phyloP scores from a whole-genome alignment of 2,888 invertebrate species.

The Caenorhabditis afra region DNA sequence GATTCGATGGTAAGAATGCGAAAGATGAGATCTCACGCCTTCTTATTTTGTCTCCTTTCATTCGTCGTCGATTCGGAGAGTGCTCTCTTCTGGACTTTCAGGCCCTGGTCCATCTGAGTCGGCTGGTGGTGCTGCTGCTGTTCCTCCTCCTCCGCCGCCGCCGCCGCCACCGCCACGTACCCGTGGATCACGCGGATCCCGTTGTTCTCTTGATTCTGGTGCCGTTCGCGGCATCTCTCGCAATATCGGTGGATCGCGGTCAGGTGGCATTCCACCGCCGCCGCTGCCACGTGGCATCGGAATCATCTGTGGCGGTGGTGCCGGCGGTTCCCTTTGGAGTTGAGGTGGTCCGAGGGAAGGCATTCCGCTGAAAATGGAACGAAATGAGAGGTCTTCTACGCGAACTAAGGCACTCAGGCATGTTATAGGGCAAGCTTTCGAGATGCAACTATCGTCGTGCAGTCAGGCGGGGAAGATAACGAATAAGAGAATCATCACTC shows the following conservation, averaged over 20 bases:
- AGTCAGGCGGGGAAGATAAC: background rate
- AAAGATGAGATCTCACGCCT: background rate
- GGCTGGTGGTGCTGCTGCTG: too few species aligned
- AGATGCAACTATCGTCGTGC: background rate
- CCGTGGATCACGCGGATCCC: background rate
- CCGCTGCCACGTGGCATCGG: conserved; percentile 18
- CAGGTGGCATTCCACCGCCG: too few species aligned
- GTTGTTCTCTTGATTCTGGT: background rate
- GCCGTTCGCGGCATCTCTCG: conserved; percentile 2
- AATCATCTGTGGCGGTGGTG: conserved; percentile 48
- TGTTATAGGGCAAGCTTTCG: too few species aligned
- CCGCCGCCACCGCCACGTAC: conserved; percentile 7
- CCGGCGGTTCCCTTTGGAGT: conserved; percentile 42
- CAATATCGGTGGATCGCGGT: conserved; percentile 6
- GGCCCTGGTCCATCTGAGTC: conserved; percentile 17
- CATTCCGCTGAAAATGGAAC: conserved; percentile 42
- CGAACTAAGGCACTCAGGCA: too few species aligned
- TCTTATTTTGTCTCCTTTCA: too few species aligned
- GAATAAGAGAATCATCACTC: too few species aligned
- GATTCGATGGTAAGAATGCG: background rate
- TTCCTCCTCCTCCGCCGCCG: background rate
- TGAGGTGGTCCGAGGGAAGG: conserved; percentile 51
- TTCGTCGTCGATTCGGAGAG: conserved; percentile 54
- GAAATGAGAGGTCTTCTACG: background rate
- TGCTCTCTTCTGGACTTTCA: conserved; percentile 56